A percentile compares a stretch with the other conserved stretches of the same genome.
Evolutionary conservation across 2,888 invertebrate genomes (phyloP).

Genomic region (Cremastobaeus sp.): DNA sequence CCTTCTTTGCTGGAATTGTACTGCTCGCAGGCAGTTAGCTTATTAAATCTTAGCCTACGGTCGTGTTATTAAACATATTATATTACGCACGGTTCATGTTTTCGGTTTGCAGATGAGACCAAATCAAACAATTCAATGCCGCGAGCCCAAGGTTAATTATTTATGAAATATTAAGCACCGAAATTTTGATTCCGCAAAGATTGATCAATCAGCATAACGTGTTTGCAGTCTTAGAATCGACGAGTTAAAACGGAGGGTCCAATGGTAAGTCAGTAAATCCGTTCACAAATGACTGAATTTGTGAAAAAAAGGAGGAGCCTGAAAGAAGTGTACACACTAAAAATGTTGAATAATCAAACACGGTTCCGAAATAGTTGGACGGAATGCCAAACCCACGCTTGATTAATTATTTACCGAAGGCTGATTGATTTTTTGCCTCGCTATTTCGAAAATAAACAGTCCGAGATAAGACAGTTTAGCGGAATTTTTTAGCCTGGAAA

Average conservation of each 20-base stretch:
- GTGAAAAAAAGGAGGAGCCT: slow-evolving; percentile 16
- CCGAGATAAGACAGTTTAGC: slow-evolving; percentile 2
- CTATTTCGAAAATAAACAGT: not conserved
- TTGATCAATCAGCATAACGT: not conserved
- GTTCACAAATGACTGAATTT: not conserved
- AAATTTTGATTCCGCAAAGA: slow-evolving; percentile 23
- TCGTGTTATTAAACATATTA: slow-evolving; percentile 54
- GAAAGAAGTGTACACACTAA: slow-evolving; percentile 12
- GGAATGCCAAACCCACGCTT: slow-evolving; percentile 2
- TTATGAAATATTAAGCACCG: slow-evolving; percentile 36
- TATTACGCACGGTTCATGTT: slow-evolving; percentile 46
- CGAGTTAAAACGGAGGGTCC: too few relatives aligned
- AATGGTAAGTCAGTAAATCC: too few relatives aligned
- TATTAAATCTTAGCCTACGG: slow-evolving; percentile 68
- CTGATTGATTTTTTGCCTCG: slow-evolving; percentile 3
- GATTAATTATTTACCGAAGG: slow-evolving; percentile 27
- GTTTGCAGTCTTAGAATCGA: too few relatives aligned
- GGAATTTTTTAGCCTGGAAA: too few relatives aligned
- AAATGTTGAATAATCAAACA: slow-evolving; percentile 41
- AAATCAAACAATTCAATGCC: slow-evolving; percentile 41
- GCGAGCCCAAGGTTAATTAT: slow-evolving; percentile 39
- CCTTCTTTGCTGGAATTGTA: slow-evolving; percentile 50
- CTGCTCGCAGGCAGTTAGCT: slow-evolving; percentile 62
- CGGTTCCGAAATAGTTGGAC: slow-evolving; percentile 14
- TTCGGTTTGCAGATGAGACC: slow-evolving; percentile 33